phyloP scores from a whole-genome alignment of 35 echinoderm and acorn worm genomes.

The Apostichopus californicus region DNA sequence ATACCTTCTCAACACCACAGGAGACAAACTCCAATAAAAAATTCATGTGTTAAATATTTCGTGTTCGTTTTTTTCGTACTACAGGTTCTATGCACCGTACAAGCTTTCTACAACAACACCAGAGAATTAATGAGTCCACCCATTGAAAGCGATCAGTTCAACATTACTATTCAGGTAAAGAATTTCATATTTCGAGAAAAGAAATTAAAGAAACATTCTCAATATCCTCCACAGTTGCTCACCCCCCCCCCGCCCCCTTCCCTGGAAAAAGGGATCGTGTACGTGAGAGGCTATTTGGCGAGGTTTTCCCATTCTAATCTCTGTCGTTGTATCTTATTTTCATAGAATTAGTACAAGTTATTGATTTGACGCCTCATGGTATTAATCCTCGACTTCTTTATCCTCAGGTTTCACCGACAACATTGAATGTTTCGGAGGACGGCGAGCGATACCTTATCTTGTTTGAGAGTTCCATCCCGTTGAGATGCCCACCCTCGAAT shows the following conservation, averaged over 20 bases:
- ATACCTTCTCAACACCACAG: too few species aligned
- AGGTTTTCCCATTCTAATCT: too few species aligned
- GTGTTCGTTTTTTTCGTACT: neutral
- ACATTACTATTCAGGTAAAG: constrained; percentile 76
- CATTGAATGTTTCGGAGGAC: constrained; percentile 82
- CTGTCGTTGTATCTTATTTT: too few species aligned
- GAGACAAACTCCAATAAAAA: too few species aligned
- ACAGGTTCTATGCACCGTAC: constrained; percentile 86
- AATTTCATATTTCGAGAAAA: neutral
- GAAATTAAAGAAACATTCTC: too few species aligned
- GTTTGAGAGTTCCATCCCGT: constrained; percentile 87
- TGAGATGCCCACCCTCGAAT: constrained; percentile 59
- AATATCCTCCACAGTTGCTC: too few species aligned
- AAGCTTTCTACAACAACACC: constrained; percentile 88
- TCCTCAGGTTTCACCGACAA: constrained; percentile 73
- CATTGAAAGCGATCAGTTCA: constrained; percentile 76
- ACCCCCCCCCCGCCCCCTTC: too few species aligned
- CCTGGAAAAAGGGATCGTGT: too few species aligned
- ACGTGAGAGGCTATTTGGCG: too few species aligned
- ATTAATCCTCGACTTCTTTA: neutral
- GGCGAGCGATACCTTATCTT: constrained; percentile 69
- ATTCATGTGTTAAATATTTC: too few species aligned
- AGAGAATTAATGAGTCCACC: constrained; percentile 79
- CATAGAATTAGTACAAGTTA: too few species aligned
- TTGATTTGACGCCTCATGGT: too few species aligned